Evolutionary conservation across 2,888 invertebrate species (phyloP), one percentile per base, ranked within the genome.

Genomic region (Eristalinus sepulchralis): DNA sequence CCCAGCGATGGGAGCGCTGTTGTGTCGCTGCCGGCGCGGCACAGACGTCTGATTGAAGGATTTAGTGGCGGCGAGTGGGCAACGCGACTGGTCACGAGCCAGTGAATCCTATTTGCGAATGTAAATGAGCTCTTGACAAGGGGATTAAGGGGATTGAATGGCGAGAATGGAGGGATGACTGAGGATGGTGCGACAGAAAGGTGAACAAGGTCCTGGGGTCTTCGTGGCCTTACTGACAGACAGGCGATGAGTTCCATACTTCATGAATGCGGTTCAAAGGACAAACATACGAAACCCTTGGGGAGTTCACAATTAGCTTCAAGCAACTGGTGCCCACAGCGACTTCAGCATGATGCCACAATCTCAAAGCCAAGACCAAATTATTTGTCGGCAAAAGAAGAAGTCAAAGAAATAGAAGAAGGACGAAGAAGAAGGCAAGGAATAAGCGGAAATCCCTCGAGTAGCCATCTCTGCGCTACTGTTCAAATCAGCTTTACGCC

Each of bases 401-500:
- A n/a, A 39, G 8, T 17, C 6, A 8, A 47, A 47, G 17, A 47
- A 47, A 47, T 17, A 17, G 47, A 47, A 6, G 47, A 6, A 13
- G n/a, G n/a, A 11, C 39, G n/a, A 36, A 36, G 36, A 11, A 36
- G 11, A 11, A 36, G 6, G n/a, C 4, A 4, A 39, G n/a, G n/a
- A 36, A 36, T 36, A 47, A 47, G 3, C 47, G 47, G 47, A 47
- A 17, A 47, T 47, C 47, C 47, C 47, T 47, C 17, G 47, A 47
- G 47, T 47, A 47, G 24, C 57, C 57, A 57, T 57, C 57, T 27
- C 57, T 27, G 2, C 24, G 13, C 34, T 13, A 11, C 13, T 33
- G 71, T 79, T 60, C 63, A 73, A 67, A 55, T 73, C 80, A 67
- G 27, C 34, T 22, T 20, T 63, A 31, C 66, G 66, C 64, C 79